These are phyloP conservation scores for Aquatica leii DNA, from an alignment of 2,888 invertebrate species.

Conservation along the genomic window DNA sequence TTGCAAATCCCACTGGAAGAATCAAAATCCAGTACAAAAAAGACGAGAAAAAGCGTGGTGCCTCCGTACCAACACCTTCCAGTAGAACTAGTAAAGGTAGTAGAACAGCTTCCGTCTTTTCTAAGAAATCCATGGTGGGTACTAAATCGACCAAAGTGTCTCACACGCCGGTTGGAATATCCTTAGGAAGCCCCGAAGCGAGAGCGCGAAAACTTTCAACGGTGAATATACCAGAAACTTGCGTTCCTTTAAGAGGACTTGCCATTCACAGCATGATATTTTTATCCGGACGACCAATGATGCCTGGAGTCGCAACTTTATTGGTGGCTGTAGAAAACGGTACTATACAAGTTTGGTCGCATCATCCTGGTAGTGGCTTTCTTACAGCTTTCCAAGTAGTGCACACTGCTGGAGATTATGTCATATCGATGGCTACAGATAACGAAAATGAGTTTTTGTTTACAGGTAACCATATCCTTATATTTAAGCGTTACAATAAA, in stretches of 20 bases:
- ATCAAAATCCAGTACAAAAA: conserved; percentile 67
- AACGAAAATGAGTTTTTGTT: conserved; percentile 74
- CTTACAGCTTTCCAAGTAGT: conserved; percentile 74
- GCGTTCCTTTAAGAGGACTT: conserved; percentile 62
- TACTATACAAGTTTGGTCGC: conserved; percentile 81
- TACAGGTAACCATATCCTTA: conserved; percentile 68
- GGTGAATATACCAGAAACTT: conserved; percentile 58
- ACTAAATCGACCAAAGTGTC: not conserved
- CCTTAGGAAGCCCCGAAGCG: conserved; percentile 15
- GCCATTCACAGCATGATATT: conserved; percentile 75
- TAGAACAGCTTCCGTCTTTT: conserved; percentile 21
- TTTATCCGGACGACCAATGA: conserved; percentile 67
- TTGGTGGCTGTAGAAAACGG: conserved; percentile 80
- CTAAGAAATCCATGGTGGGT: not conserved
- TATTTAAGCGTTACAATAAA: not conserved
- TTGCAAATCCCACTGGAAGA: conserved; percentile 66
- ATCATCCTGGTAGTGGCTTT: conserved; percentile 77
- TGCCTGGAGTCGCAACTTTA: conserved; percentile 68
- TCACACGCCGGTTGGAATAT: not conserved
- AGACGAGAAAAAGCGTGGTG: conserved; percentile 39
- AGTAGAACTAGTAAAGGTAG: not conserved
- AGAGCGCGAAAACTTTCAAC: conserved; percentile 58
- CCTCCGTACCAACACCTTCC: not conserved
- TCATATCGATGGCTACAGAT: conserved; percentile 76
- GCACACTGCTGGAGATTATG: conserved; percentile 73